These are phyloP conservation scores for Chouioia cunea DNA, from an alignment of 2,888 invertebrate genomes.

Conservation along the genomic window DNA sequence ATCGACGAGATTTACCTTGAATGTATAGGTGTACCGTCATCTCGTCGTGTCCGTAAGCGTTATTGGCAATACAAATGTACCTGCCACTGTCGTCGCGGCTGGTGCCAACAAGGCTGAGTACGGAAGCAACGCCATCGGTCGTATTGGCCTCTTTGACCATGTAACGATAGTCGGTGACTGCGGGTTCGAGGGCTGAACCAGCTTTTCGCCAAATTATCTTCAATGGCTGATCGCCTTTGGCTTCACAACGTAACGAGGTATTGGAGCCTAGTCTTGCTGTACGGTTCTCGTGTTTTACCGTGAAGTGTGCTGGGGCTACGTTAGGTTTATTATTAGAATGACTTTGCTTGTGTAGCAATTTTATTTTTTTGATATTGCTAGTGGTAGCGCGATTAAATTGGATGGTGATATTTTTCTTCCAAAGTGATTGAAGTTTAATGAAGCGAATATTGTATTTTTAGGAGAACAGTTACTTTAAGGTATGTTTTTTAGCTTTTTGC, in stretches of 20 bases:
- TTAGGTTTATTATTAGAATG: background rate
- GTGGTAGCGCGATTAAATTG: too few species aligned
- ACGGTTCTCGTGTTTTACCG: slow-evolving; percentile 75
- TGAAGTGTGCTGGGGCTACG: slow-evolving; percentile 86
- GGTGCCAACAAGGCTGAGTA: slow-evolving; percentile 86
- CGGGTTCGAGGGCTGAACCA: slow-evolving; percentile 69
- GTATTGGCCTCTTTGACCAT: slow-evolving; percentile 63
- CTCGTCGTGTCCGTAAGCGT: slow-evolving; percentile 91
- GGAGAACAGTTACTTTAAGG: too few species aligned
- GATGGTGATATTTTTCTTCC: too few species aligned
- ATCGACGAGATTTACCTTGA: slow-evolving; percentile 74
- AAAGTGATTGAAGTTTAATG: too few species aligned
- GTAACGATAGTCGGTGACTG: slow-evolving; percentile 65
- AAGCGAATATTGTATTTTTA: too few species aligned
- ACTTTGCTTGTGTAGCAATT: too few species aligned
- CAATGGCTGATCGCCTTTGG: slow-evolving; percentile 88
- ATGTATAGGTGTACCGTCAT: slow-evolving; percentile 92
- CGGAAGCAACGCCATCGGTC: slow-evolving; percentile 82
- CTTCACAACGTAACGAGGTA: slow-evolving; percentile 81
- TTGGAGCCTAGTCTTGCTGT: slow-evolving; percentile 65
- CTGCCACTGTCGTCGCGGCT: slow-evolving; percentile 90
- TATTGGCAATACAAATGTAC: slow-evolving; percentile 88
- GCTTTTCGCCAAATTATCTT: slow-evolving; percentile 87
- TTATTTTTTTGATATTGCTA: too few species aligned
- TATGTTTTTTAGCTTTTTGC: too few species aligned